A percentile compares a stretch with the other conserved stretches of the same genome.
Evolutionary conservation across 2,888 invertebrate genomes (phyloP).

Genomic region (Habrosyne pyritoides): DNA sequence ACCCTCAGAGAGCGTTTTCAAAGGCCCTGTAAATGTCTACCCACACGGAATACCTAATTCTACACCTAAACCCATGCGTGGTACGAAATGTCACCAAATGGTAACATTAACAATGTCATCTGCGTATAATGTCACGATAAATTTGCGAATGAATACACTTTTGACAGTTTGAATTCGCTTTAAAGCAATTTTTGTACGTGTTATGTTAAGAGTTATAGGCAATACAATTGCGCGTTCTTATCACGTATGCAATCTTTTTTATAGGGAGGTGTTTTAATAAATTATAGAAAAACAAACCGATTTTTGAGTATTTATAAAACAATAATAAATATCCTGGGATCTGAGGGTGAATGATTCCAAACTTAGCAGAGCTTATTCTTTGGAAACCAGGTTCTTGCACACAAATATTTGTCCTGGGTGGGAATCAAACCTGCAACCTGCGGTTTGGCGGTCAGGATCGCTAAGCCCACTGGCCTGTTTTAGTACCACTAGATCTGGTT

Average conservation of each 20-base stretch:
- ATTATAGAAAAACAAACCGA: too few relatives aligned
- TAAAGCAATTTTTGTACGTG: background rate
- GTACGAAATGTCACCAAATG: slow-evolving; percentile 2
- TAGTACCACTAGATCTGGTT: too few relatives aligned
- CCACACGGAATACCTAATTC: background rate
- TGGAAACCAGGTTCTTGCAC: too few relatives aligned
- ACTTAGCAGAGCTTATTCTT: too few relatives aligned
- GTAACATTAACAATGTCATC: background rate
- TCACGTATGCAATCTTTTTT: background rate
- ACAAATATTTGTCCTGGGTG: too few relatives aligned
- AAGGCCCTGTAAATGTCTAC: background rate
- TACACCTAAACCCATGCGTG: background rate
- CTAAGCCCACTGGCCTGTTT: too few relatives aligned
- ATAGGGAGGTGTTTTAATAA: background rate
- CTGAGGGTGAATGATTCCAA: too few relatives aligned
- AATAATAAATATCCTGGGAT: too few relatives aligned
- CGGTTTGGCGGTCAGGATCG: too few relatives aligned
- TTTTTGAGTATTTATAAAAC: too few relatives aligned
- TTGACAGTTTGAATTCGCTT: background rate
- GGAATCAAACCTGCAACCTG: too few relatives aligned
- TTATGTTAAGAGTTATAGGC: background rate
- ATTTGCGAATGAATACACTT: background rate
- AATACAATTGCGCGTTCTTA: background rate
- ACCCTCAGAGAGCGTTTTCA: background rate
- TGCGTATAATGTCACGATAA: background rate